Base-by-base conservation (phyloP, 2,888 invertebrate genomes). In the Drosophila multiciliata region DNA sequence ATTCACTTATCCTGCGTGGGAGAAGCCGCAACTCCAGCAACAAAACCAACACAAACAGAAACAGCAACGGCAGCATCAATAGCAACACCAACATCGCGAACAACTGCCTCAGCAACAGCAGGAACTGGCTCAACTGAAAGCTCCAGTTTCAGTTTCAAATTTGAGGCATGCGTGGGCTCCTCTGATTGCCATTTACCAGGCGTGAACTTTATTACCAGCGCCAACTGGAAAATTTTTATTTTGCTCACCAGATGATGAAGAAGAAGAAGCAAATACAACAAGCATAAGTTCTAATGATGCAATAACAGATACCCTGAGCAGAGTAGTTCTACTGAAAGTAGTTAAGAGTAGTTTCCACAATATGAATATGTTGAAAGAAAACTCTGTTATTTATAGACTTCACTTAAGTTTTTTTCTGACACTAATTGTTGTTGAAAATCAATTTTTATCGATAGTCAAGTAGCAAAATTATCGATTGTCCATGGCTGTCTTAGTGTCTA, bases 1-100 rank as follows among this genome's bases (percentile, higher is more conserved):
- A 54, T 62, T 29, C 55, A 38, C 61, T 57, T 67, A 40, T 59
- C 42, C 57, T 64, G 77, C 66, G 78, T 78, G 76, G 78, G 78
- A 15, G 65, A 23, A 53, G 20, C 40, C 49, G 40, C 40, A 42
- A 6, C 45, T 45, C n/a, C 52, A 29, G 17, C 53, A 53, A 53
- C n/a, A 7, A 26, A 5, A 49, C 15, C 36, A 15, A 36, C 33
- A 23, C 0, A 8, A 49, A 26, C 12, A 35, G 1, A 40, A 61
- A 15, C 50, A 9, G n/a, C 29, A 32, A 23, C 60, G 29, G 17
- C 35, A 23, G 4, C 35, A 26, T 12, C 35, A 20, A 4, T 45
- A 61, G 33, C 29, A 26, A 7, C 15, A 12, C 2, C 36, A 32
- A 4, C 3, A 36, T 29, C 29, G 29, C 29, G 29, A 29, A 1